These are phyloP conservation scores for Distichodus sexfasciatus DNA, from an alignment of 2,797 vertebrate genomes.

Conservation along the genomic window DNA sequence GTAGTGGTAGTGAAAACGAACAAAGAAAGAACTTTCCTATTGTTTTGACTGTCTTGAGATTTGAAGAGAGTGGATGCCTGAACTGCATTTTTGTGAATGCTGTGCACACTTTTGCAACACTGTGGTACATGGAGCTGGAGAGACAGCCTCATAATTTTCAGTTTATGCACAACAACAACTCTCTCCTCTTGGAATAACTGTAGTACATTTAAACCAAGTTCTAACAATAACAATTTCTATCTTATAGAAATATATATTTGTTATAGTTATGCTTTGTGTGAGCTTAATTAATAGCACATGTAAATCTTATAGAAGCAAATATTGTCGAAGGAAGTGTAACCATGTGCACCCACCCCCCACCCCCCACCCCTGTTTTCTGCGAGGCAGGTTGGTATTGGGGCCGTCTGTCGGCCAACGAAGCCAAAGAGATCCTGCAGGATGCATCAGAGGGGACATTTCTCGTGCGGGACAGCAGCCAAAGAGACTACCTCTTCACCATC, in stretches of 20 bases:
- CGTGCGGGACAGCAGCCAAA: slow-evolving; percentile 91
- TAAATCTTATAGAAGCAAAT: slow-evolving; percentile 21
- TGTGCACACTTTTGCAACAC: background rate
- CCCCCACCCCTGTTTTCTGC: slow-evolving; percentile 25
- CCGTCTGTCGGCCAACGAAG: slow-evolving; percentile 87
- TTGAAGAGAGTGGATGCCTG: background rate
- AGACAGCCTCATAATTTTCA: background rate
- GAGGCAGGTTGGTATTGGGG: slow-evolving; percentile 96
- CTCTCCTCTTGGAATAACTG: background rate
- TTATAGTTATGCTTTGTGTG: too few species aligned
- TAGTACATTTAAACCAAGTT: background rate
- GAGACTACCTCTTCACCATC: slow-evolving; percentile 93
- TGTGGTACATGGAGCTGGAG: background rate
- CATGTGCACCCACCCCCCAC: slow-evolving; percentile 7
- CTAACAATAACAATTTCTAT: background rate
- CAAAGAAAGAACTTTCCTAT: background rate
- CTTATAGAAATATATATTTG: too few species aligned
- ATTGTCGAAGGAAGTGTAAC: slow-evolving; percentile 12
- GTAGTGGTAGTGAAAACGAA: background rate
- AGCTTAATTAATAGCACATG: too few species aligned
- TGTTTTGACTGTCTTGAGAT: background rate
- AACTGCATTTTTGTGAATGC: background rate
- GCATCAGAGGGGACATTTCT: slow-evolving; percentile 90
- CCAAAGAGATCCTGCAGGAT: slow-evolving; percentile 89
- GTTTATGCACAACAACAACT: background rate